Percentiles rank a stretch among this genome's conserved stretches.
These are phyloP conservation scores for Hirudo medicinalis DNA, from an alignment of 1,140 invertebrate genomes.

Conservation along the genomic window DNA sequence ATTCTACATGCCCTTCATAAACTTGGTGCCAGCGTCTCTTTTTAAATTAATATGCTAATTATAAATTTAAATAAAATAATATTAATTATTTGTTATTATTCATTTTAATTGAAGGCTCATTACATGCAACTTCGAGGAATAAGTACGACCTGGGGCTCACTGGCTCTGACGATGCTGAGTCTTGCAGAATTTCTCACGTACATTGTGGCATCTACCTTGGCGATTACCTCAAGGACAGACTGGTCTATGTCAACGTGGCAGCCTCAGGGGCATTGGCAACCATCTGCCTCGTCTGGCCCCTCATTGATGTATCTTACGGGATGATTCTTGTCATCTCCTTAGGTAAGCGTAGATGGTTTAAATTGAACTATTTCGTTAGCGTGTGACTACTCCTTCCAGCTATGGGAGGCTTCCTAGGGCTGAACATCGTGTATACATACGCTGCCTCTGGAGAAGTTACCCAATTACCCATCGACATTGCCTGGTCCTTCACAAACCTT, in stretches of 20 bases:
- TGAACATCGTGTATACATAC: conserved; percentile 26
- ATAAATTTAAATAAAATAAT: not conserved
- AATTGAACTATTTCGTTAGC: no score
- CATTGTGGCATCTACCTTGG: conserved; percentile 24
- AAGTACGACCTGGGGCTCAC: conserved; percentile 19
- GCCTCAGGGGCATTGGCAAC: conserved; percentile 21
- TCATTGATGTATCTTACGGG: conserved; percentile 23
- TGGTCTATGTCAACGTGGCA: conserved; percentile 23
- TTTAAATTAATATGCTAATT: not conserved
- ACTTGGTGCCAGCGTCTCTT: no score
- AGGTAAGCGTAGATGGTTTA: not conserved
- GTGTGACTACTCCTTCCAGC: conserved; percentile 8
- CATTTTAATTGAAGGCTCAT: conserved; percentile 19
- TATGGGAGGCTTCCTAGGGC: conserved; percentile 25
- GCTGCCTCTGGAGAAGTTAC: conserved; percentile 25
- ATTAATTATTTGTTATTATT: conserved; percentile 2
- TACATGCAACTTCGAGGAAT: conserved; percentile 25
- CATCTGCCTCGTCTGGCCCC: conserved; percentile 25
- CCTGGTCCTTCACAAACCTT: conserved; percentile 25
- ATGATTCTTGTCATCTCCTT: conserved; percentile 21
- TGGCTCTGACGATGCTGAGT: conserved; percentile 24
- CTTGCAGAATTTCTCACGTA: conserved; percentile 25
- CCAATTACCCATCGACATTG: conserved; percentile 23
- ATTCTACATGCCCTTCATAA: conserved; percentile 27
- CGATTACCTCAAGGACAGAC: conserved; percentile 22